These are phyloP conservation scores for Ecdyonurus torrentis DNA, from an alignment of 2,888 invertebrate species.

Conservation along the genomic window DNA sequence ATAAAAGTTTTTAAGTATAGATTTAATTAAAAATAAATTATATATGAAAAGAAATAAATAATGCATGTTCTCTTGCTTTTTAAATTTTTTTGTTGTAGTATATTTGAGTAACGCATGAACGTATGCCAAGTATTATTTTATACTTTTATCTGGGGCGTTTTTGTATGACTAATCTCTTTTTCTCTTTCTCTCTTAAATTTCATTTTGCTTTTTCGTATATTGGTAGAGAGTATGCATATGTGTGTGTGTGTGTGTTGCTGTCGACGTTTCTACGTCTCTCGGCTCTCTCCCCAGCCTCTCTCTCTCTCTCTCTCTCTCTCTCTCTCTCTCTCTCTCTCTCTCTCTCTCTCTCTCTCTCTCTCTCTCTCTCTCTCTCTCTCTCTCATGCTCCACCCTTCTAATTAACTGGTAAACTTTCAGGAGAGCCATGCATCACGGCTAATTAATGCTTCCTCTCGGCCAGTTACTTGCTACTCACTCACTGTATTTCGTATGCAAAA, in stretches of 20 bases:
- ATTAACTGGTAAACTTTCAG: slow-evolving; percentile 4
- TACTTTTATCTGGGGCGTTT: neutral
- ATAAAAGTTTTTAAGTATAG: too few relatives aligned
- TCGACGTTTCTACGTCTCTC: neutral
- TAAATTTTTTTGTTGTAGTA: too few relatives aligned
- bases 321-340: neutral
- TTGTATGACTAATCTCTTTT: neutral
- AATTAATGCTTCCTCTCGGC: slow-evolving; percentile 10
- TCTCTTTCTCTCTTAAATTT: neutral
- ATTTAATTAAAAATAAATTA: too few relatives aligned
- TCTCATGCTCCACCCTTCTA: neutral
- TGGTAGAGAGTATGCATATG: neutral
- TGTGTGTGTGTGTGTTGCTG: neutral
- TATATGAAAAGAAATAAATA: too few relatives aligned
- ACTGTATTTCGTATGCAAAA: too few relatives aligned
- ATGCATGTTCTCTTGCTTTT: too few relatives aligned
- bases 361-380: neutral
- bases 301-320: neutral
- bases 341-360: neutral
- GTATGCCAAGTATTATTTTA: neutral
- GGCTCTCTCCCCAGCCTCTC: too few relatives aligned
- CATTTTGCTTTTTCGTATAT: neutral
- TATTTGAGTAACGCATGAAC: too few relatives aligned
- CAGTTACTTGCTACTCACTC: too few relatives aligned
- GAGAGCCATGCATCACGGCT: slow-evolving; percentile 10